Base-by-base conservation (phyloP, 1,140 invertebrate species). In the Hyles vespertilio region DNA sequence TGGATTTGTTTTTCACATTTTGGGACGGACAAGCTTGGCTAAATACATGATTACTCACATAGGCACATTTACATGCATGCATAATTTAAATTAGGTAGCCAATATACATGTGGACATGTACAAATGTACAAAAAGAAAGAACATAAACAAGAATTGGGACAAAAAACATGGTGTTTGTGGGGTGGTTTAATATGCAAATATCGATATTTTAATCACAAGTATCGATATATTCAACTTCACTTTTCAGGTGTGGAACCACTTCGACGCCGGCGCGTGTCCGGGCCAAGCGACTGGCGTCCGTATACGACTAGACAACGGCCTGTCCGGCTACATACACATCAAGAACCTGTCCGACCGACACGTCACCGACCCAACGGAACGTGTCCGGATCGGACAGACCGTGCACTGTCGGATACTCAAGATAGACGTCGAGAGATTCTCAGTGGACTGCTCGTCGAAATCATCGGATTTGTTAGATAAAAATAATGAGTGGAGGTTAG, bases 271-370 rank as follows among this genome's bases (percentile, higher is more conserved):
- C 40, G 94, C 95, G 22, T 99, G 98, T 90, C 97, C 96, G 0
- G 99, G 99, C 0, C 96, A 98, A 87, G 96, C 98, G 1, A 95
- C 95, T 0, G 99, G 99, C 2, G 94, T 99, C 0, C 92, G 95
- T 58, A 90, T 98, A 1, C 91, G 95, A 0, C 86, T 99, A 0
- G 98, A 99, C 76, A 99, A 99, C 88, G 97, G 97, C 0, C 91
- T 99, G 5, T 94, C 92, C 6, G 98, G 98, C 1, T 99, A 99
- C 79, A 97, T 99, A 76, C 96, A 96, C 68, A 96, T 98, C 50
- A 98, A 98, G 82, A 98, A 98, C 85, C 90, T 99, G 6, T 99
- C 97, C 22, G 98, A 99, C 79, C 96, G 96, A 65, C 94, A 95
- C 70, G 97, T 99, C 0, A 93, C 93, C 2, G 97, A 99, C 90